phyloP scores from a whole-genome alignment of 2,888 invertebrate species.

The Flexamia atlantica region DNA sequence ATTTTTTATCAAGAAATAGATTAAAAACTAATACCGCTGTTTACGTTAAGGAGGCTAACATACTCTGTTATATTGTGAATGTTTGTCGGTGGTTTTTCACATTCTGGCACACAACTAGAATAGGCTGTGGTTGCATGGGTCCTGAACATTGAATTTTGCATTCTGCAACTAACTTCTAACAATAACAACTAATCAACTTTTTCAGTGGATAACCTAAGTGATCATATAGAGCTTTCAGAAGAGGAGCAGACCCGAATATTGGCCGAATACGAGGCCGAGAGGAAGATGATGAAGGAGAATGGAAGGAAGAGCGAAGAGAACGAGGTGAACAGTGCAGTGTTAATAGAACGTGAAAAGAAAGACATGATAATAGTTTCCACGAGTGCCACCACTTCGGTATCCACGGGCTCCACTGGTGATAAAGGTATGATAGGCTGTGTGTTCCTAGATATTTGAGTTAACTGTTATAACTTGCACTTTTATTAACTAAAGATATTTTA shows the following conservation, averaged over 20 bases:
- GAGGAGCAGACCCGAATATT: slow-evolving; percentile 83
- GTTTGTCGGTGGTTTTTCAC: too few relatives aligned
- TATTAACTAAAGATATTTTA: too few relatives aligned
- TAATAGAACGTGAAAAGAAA: slow-evolving; percentile 66
- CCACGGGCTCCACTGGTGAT: slow-evolving; percentile 64
- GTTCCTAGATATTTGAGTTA: too few relatives aligned
- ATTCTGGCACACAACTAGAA: too few relatives aligned
- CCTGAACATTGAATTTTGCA: too few relatives aligned
- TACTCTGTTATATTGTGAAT: too few relatives aligned
- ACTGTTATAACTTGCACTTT: too few relatives aligned
- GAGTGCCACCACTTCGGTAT: slow-evolving; percentile 64
- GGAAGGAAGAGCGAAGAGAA: slow-evolving; percentile 62
- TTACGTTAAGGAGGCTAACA: too few relatives aligned
- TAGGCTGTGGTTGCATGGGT: too few relatives aligned
- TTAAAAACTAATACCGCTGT: too few relatives aligned
- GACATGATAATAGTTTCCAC: slow-evolving; percentile 67
- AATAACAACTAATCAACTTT: slow-evolving; percentile 27
- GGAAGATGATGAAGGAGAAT: slow-evolving; percentile 72
- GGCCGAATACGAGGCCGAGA: slow-evolving; percentile 84
- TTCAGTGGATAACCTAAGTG: slow-evolving; percentile 80
- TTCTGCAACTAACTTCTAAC: slow-evolving; percentile 48
- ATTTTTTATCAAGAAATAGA: too few relatives aligned
- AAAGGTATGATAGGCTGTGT: slow-evolving; percentile 53
- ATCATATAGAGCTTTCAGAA: slow-evolving; percentile 83
- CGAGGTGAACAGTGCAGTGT: slow-evolving; percentile 51